These are phyloP conservation scores for Coilia nasus DNA, from an alignment of 2,797 vertebrate genomes.

Conservation along the genomic window DNA sequence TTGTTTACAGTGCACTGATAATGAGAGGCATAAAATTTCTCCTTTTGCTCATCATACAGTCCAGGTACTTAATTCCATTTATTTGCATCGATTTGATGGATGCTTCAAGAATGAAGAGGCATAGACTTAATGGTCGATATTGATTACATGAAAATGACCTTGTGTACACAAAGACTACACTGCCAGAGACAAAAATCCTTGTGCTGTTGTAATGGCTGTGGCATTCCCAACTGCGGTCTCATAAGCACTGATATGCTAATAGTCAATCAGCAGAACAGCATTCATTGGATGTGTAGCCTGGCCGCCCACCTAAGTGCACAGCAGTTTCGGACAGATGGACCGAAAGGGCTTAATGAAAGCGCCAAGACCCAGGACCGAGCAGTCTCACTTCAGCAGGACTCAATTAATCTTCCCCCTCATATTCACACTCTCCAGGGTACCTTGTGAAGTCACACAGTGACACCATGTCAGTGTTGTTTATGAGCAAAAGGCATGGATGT, in stretches of 20 bases:
- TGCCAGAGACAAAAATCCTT: constrained; percentile 33
- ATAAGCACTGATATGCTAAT: constrained; percentile 49
- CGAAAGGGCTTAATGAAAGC: constrained; percentile 36
- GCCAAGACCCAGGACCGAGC: constrained; percentile 34
- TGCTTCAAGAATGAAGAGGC: constrained; percentile 65
- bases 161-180: constrained; percentile 63
- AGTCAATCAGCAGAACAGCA: constrained; percentile 38
- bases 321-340: constrained; percentile 52
- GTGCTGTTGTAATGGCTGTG: constrained; percentile 23
- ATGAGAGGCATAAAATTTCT: constrained; percentile 73
- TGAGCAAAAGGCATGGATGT: constrained; percentile 20
- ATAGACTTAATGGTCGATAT: constrained; percentile 68
- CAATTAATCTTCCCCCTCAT: constrained; percentile 64
- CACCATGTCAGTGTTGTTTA: constrained; percentile 38
- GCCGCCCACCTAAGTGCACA: constrained; percentile 39
- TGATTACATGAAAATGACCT: constrained; percentile 75
- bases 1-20: constrained; percentile 71
- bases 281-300: constrained; percentile 38
- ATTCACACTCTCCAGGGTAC: constrained; percentile 49
- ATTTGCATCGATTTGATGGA: constrained; percentile 75
- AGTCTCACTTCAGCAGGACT: constrained; percentile 42
- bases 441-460: constrained; percentile 23
- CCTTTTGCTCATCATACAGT: constrained; percentile 49
- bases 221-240: constrained; percentile 2
- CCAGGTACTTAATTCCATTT: constrained; percentile 77